Evolutionary conservation across 2,888 invertebrate genomes (phyloP), one percentile per base, ranked within the genome.

Genomic region (Alviniconcha strummeri): DNA sequence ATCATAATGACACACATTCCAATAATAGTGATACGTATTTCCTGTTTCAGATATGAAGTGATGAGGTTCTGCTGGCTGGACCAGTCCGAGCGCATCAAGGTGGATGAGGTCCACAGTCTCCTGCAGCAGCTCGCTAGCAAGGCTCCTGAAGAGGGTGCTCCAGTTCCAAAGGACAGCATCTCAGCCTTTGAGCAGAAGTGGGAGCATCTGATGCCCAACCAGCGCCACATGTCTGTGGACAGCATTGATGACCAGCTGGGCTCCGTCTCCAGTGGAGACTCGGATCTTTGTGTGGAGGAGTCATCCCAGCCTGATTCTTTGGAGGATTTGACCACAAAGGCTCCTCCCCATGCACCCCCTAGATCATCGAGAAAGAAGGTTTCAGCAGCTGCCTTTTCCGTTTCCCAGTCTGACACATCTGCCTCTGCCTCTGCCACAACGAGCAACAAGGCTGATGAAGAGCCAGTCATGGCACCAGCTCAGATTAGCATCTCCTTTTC

Each of bases 31-130:
- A 36, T 36, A 3, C 36, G 36, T 36, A 36, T 36, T 60, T 60
- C 19, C 11, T 77, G 64, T 69, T 84, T 88, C 93, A 96, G 96
- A 89, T 96, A 95, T 93, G 95, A 96, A 93, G 94, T 96, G 86
- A 96, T 96, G 96, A 95, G 96, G 91, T 94, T 96, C 82, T 96
- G 96, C 92, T 96, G 96, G 96, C 94, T 94, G 60, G 92, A 93
- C 4, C 93, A 94, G 82, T 92, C 93, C 4, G 85, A 91, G 67
- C 92, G 95, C 72, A 95, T 95, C 0, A 91, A 94, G 54, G 93
- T 95, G 82, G 92, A 94, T 17, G 95, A 95, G 90, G 94, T 95
- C 52, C 93, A 95, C 84, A 93, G 94, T 80, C 94, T 95, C 93
- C 90, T 96, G 69, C 90, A 93, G 1, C 95, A 95, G 88, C 91